phyloP scores from a whole-genome alignment of 2,888 invertebrate genomes.

The Drosophila picticornis region DNA sequence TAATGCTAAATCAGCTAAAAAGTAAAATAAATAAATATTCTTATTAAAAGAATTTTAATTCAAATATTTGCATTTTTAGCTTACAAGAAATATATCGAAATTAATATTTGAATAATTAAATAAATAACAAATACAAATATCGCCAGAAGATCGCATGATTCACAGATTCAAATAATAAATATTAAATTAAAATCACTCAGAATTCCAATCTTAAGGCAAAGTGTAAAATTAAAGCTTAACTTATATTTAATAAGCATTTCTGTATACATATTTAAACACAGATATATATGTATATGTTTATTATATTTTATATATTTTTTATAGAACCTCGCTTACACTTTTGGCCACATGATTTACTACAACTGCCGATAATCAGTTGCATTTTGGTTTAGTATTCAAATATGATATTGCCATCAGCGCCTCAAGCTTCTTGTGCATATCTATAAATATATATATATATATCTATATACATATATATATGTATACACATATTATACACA shows the following conservation, averaged over 20 bases:
- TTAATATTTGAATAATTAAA: neutral
- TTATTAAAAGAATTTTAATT: neutral
- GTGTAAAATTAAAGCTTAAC: neutral
- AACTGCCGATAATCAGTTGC: conserved; percentile 2
- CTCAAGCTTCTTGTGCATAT: conserved; percentile 64
- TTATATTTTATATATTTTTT: neutral
- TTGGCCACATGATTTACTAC: neutral
- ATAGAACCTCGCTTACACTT: neutral
- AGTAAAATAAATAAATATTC: neutral
- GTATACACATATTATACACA: neutral
- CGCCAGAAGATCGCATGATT: neutral
- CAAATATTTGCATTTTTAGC: no score
- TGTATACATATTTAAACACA: no score
- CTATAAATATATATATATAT: no score
- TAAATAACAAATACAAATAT: neutral
- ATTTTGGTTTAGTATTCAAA: conserved; percentile 47
- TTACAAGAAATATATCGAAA: fast-evolving
- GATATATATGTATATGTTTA: no score
- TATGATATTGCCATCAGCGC: conserved; percentile 80
- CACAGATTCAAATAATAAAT: neutral
- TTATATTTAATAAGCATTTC: no score
- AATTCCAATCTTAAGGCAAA: no score
- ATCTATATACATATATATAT: no score
- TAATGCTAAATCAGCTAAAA: neutral
- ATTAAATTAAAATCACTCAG: neutral